Evolutionary conservation across 2,797 vertebrate genomes (phyloP).

Genomic region (Chelon labrosus): DNA sequence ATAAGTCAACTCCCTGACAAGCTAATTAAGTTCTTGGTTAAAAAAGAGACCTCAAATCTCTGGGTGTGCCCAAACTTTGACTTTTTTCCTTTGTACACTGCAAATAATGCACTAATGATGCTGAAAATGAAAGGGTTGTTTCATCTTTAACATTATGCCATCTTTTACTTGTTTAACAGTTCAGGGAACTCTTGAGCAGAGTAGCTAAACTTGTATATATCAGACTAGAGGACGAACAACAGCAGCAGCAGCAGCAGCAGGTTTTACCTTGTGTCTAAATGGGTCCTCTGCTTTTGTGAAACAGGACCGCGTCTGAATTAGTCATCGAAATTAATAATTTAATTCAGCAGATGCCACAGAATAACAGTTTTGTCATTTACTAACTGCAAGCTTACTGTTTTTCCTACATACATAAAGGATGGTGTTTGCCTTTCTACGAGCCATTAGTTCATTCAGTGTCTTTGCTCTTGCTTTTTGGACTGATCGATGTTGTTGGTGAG

Average conservation of each 20-base stretch:
- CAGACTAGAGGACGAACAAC: not conserved
- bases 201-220: not conserved
- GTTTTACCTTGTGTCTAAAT: not conserved
- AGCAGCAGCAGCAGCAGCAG: not conserved
- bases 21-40: too few species aligned
- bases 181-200: too few species aligned
- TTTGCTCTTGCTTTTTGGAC: not conserved
- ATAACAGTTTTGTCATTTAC: conserved; percentile 3
- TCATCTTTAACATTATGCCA: too few species aligned
- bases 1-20: too few species aligned
- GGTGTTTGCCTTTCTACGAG: not conserved
- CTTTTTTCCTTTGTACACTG: too few species aligned
- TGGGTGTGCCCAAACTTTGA: too few species aligned
- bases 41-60: too few species aligned
- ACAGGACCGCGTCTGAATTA: not conserved
- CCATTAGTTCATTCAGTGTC: not conserved
- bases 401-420: not conserved
- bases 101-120: too few species aligned
- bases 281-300: conserved; percentile 5
- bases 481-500: not conserved
- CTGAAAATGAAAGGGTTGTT: too few species aligned
- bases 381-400: not conserved
- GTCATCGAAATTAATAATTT: conserved; percentile 10
- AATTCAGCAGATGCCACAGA: not conserved
- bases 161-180: too few species aligned